phyloP scores from a whole-genome alignment of 2,888 invertebrate genomes.

The Cyclophora punctaria region DNA sequence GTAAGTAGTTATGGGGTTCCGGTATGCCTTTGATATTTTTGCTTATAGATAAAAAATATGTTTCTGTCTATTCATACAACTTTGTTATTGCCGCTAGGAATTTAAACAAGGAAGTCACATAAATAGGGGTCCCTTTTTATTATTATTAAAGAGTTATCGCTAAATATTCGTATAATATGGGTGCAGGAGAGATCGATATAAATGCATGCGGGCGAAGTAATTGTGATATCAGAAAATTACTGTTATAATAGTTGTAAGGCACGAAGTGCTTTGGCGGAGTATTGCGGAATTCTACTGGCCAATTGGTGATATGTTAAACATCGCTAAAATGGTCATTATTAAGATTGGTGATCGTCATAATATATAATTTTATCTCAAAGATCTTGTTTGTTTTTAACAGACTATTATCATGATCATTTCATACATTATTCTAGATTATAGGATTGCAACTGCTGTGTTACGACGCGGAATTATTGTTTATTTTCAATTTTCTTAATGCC shows the following conservation, averaged over 20 bases:
- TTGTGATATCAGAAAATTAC: too few relatives aligned
- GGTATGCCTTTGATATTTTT: conserved; percentile 9
- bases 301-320: too few relatives aligned
- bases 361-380: too few relatives aligned
- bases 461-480: conserved; percentile 7
- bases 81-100: conserved; percentile 1
- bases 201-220: conserved; percentile 40
- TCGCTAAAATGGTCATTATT: too few relatives aligned
- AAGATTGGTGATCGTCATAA: too few relatives aligned
- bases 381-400: too few relatives aligned
- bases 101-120: conserved; percentile 3
- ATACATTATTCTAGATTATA: too few relatives aligned
- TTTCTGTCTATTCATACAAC: neutral
- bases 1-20: conserved; percentile 44
- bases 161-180: conserved; percentile 25
- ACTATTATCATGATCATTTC: too few relatives aligned
- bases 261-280: neutral
- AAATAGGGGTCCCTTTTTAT: conserved; percentile 13
- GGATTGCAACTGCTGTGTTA: too few relatives aligned
- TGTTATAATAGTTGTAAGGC: too few relatives aligned
- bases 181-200: conserved; percentile 41
- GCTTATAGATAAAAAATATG: neutral
- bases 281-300: neutral
- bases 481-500: conserved; percentile 20
- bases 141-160: conserved; percentile 26